Evolutionary conservation across 2,113 vertebrate species (phyloP).

Genomic region (Nicator chloris): DNA sequence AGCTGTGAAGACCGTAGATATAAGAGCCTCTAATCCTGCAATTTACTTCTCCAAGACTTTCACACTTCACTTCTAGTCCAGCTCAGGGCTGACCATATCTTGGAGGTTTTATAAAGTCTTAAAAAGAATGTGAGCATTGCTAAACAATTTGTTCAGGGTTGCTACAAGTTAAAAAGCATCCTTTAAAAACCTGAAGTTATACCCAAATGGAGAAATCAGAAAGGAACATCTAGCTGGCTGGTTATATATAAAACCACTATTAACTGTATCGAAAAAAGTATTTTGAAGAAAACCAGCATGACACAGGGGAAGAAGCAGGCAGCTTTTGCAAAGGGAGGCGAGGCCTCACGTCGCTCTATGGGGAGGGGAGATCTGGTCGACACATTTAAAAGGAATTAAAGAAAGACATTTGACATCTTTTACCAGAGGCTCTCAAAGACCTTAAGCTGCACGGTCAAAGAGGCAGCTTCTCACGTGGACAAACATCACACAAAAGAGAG

Average conservation of each 20-base stretch:
- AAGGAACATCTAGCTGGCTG: neutral
- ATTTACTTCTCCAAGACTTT: neutral
- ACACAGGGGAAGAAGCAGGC: neutral
- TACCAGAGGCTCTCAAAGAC: neutral
- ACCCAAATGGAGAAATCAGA: neutral
- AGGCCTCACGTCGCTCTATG: neutral
- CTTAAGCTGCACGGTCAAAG: neutral
- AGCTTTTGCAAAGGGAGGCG: neutral
- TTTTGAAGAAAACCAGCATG: neutral
- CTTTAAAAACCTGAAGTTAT: neutral
- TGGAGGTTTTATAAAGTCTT: neutral
- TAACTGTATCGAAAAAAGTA: neutral
- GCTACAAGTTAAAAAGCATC: neutral
- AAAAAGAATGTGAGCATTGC: neutral
- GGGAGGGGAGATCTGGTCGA: accelerated
- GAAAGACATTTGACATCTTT: neutral
- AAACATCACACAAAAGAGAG: neutral
- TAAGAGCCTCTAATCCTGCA: neutral
- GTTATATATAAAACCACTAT: neutral
- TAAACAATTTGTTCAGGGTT: neutral
- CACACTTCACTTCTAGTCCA: neutral
- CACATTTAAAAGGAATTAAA: neutral
- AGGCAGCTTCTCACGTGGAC: neutral
- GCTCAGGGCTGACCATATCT: neutral
- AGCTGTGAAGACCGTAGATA: neutral